phyloP scores from a whole-genome alignment of 2,888 invertebrate species.

The Steromphala cineraria region DNA sequence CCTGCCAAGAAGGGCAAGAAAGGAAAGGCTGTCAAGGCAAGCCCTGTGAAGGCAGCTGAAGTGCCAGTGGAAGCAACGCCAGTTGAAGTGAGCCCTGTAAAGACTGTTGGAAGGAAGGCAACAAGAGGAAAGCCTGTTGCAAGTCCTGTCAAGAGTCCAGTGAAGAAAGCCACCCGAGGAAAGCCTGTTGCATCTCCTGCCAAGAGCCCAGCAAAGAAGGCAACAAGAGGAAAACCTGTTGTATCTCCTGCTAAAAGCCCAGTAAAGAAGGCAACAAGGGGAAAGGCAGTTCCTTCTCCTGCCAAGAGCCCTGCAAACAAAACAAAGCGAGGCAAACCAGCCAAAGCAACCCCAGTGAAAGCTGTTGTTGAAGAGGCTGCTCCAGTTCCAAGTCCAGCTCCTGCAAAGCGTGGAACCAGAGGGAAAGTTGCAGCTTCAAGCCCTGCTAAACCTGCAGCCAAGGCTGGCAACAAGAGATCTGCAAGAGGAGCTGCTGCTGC shows the following conservation, averaged over 20 bases:
- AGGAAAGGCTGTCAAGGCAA: background rate
- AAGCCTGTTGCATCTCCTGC: background rate
- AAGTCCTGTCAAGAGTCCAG: slow-evolving; percentile 17
- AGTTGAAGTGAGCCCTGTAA: slow-evolving; percentile 8
- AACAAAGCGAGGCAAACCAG: slow-evolving; percentile 6
- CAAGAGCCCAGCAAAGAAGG: background rate
- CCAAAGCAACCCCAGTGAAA: background rate
- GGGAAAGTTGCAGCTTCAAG: background rate
- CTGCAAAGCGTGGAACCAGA: background rate
- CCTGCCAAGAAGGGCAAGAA: background rate
- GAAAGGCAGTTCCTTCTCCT: slow-evolving; percentile 8
- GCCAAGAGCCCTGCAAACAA: slow-evolving; percentile 18
- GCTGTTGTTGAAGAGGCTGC: background rate
- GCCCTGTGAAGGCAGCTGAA: background rate
- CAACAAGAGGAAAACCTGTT: background rate
- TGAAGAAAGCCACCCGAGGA: background rate
- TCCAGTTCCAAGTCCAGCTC: background rate
- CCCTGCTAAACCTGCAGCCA: background rate
- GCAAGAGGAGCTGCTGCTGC: slow-evolving; percentile 22
- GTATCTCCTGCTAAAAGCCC: background rate
- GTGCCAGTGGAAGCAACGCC: background rate
- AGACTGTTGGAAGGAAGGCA: background rate
- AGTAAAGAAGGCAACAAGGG: background rate
- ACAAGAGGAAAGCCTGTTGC: slow-evolving; percentile 20
- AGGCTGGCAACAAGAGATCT: slow-evolving; percentile 31